Base-by-base conservation (phyloP, 2,888 invertebrate genomes). In the Meiosimyza platycephala region DNA sequence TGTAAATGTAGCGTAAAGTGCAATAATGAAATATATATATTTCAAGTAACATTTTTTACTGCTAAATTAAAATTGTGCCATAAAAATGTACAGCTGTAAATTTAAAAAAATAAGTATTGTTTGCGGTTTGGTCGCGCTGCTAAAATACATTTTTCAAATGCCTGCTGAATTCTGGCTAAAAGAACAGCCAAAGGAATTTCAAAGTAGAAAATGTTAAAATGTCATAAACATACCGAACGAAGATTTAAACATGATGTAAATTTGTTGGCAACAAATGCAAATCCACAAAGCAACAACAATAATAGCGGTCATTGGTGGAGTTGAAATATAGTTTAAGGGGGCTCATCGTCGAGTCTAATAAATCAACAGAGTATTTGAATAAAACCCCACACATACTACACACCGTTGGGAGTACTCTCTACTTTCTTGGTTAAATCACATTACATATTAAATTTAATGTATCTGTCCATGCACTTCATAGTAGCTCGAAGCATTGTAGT, bases 201-300 rank as follows among this genome's bases (percentile, higher is more conserved):
- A 1, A 50, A 63, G 50, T 12, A 5, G 63, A 63, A 63, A 65
- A 65, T 65, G 65, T 51, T 51, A 28, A 52, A 18, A 52, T 52
- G 65, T 51, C 65, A 65, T 28, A 68, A 59, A 68, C 40, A 48
- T 59, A 68, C 57, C 16, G 28, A 66, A 33, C n/a, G 33, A 33
- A 16, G 66, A 69, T 50, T 50, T 18, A 48, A 69, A 60, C 48
- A 60, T 33, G 40, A 66, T 13, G 52, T 63, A 63, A 52, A 40
- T 16, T 66, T 54, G 54, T 33, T 66, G 40, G 28, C 33, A 66
- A 11, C 22, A 69, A n/a, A 28, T 15, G 16, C 66, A 67, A 33
- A 18, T 33, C 52, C 47, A 22, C 33, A 57, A 33, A 48, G 48
- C 28, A 67, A 13, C 18, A 67, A 67, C 55, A 67, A 16, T 13